Evolutionary conservation across 2,888 invertebrate genomes (phyloP).

Genomic region (Drosophila mimica): DNA sequence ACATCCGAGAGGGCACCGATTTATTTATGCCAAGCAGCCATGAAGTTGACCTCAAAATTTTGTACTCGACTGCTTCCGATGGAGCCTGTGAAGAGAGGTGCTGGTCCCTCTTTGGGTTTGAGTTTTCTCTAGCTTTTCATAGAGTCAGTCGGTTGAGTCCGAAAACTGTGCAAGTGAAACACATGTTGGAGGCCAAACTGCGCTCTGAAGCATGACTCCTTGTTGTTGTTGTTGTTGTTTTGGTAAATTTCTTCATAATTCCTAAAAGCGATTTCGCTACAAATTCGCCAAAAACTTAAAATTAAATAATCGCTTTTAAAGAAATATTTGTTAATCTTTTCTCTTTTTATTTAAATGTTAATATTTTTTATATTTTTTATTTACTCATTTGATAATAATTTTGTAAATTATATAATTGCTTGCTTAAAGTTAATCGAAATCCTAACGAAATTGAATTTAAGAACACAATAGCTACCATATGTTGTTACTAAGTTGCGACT

Average conservation of each 20-base stretch:
- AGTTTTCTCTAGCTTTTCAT: not conserved
- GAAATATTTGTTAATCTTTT: not conserved
- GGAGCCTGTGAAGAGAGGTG: not conserved
- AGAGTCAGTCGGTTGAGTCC: not conserved
- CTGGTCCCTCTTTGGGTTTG: not conserved
- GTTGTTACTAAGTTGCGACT: slow-evolving; percentile 2
- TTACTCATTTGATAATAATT: not conserved
- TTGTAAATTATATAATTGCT: not conserved
- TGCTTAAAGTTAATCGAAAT: not conserved
- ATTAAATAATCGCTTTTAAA: not conserved
- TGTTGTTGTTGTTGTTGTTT: not conserved
- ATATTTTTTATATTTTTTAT: not conserved
- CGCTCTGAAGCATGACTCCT: slow-evolving; percentile 12
- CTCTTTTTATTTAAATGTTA: not conserved
- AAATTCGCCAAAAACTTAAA: not conserved
- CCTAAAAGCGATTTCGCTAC: not conserved
- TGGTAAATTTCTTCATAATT: not conserved
- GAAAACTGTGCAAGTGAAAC: slow-evolving; percentile 49
- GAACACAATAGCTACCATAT: slow-evolving; percentile 18
- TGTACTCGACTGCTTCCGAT: slow-evolving; percentile 12
- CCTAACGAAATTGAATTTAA: slow-evolving; percentile 11
- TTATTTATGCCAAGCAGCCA: slow-evolving; percentile 70
- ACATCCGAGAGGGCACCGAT: slow-evolving; percentile 51
- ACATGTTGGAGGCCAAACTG: slow-evolving; percentile 42
- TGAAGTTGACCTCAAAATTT: slow-evolving; percentile 72